Percentiles rank a stretch among this genome's conserved stretches.
These are phyloP conservation scores for Archilochus colubris DNA, from an alignment of 2,113 vertebrate genomes.

Conservation along the genomic window DNA sequence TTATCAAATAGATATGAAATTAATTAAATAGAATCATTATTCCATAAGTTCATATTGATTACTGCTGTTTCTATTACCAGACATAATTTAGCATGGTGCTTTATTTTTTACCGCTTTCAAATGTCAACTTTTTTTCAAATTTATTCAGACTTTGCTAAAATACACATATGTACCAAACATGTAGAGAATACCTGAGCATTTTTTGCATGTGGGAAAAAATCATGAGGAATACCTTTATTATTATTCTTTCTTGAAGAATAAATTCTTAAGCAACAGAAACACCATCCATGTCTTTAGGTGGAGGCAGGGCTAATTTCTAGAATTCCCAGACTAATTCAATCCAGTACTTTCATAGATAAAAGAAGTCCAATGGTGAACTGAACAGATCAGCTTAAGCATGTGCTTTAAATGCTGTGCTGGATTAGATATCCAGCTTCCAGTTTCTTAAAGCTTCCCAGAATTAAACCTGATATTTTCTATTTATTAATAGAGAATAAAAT, in stretches of 20 bases:
- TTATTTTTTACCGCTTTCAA: background rate
- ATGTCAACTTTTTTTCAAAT: background rate
- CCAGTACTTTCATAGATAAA: background rate
- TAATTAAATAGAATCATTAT: background rate
- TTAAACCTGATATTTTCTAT: background rate
- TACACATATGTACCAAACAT: background rate
- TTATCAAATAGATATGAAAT: background rate
- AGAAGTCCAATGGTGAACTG: background rate
- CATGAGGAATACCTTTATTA: rapidly evolving
- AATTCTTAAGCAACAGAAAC: background rate
- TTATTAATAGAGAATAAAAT: background rate
- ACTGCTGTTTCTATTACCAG: background rate
- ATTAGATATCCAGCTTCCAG: background rate
- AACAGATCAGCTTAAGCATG: background rate
- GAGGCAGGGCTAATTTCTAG: background rate
- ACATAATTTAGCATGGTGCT: background rate
- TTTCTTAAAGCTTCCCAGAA: background rate
- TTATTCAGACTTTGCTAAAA: background rate
- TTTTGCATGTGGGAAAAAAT: background rate
- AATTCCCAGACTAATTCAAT: background rate
- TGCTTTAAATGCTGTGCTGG: background rate
- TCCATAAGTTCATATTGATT: background rate
- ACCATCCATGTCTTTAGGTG: rapidly evolving
- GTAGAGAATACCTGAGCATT: background rate
- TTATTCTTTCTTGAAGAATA: background rate